These are phyloP conservation scores for Volucella zonaria DNA, from an alignment of 2,888 invertebrate genomes.

Conservation along the genomic window DNA sequence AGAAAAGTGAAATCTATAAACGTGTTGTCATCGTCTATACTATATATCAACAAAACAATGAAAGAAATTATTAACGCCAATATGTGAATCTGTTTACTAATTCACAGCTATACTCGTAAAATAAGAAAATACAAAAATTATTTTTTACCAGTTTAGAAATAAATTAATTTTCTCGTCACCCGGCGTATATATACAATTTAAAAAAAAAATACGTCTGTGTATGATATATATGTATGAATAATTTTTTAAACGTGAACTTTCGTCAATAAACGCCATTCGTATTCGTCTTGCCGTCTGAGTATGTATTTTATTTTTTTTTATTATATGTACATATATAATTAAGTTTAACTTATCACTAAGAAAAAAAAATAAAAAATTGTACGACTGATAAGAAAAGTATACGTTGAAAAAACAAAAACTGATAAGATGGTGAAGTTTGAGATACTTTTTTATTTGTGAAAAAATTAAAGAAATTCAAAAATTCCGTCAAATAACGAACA, in stretches of 20 bases:
- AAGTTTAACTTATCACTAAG: slow-evolving; percentile 50
- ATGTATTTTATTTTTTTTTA: neutral
- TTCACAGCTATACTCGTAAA: slow-evolving; percentile 21
- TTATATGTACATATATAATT: slow-evolving; percentile 9
- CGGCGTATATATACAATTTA: neutral
- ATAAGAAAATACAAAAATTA: slow-evolving; percentile 9
- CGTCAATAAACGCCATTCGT: slow-evolving; percentile 3
- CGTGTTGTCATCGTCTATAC: slow-evolving; percentile 9
- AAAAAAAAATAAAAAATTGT: neutral
- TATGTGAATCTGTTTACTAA: slow-evolving; percentile 29
- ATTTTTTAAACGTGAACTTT: slow-evolving; percentile 39
- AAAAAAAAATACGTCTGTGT: slow-evolving; percentile 6
- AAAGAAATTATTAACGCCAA: slow-evolving; percentile 13
- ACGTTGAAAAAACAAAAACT: slow-evolving; percentile 7
- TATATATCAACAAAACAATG: neutral
- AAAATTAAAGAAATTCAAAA: neutral
- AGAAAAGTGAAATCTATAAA: slow-evolving; percentile 30
- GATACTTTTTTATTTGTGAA: slow-evolving; percentile 22
- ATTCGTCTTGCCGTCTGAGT: slow-evolving; percentile 1
- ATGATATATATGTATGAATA: slow-evolving; percentile 1
- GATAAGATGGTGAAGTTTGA: slow-evolving; percentile 49
- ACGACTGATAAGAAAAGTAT: slow-evolving; percentile 43
- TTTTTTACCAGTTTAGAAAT: slow-evolving; percentile 14
- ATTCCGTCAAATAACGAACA: no score
- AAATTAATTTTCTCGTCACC: slow-evolving; percentile 19